These are phyloP conservation scores for Carapus acus DNA, from an alignment of 2,797 vertebrate genomes.

Conservation along the genomic window DNA sequence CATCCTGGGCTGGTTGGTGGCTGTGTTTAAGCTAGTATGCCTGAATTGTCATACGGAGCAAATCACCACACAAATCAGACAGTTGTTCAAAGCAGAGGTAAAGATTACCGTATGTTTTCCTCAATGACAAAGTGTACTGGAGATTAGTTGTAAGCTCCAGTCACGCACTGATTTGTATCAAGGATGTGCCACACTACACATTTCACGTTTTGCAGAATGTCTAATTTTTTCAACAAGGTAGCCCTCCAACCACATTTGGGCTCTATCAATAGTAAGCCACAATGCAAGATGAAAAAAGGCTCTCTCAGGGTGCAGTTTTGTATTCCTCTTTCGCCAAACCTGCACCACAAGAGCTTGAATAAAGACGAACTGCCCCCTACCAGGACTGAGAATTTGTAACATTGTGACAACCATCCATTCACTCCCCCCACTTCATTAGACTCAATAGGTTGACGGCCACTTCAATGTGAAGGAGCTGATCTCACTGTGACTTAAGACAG, in stretches of 20 bases:
- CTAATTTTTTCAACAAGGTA: slow-evolving; percentile 32
- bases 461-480: slow-evolving; percentile 38
- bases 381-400: slow-evolving; percentile 63
- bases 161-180: slow-evolving; percentile 30
- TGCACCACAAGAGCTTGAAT: slow-evolving; percentile 48
- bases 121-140: slow-evolving; percentile 28
- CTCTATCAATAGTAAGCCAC: slow-evolving; percentile 21
- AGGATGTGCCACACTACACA: slow-evolving; percentile 23
- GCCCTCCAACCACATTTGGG: slow-evolving; percentile 42
- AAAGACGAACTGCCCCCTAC: slow-evolving; percentile 52
- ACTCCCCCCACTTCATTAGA: slow-evolving; percentile 58
- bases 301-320: slow-evolving; percentile 51
- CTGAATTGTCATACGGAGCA: slow-evolving; percentile 53
- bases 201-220: slow-evolving; percentile 29
- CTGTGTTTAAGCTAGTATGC: slow-evolving; percentile 36
- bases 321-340: slow-evolving; percentile 35
- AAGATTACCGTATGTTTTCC: slow-evolving; percentile 30
- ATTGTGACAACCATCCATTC: slow-evolving; percentile 59
- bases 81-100: slow-evolving; percentile 35
- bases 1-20: slow-evolving; percentile 45
- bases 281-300: slow-evolving; percentile 35
- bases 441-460: slow-evolving; percentile 57
- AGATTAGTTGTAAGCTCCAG: slow-evolving; percentile 33
- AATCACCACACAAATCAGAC: slow-evolving; percentile 34
- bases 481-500: slow-evolving; percentile 24